Evolutionary conservation across 2,797 vertebrate species (phyloP).

Genomic region (Bradypus variegatus): DNA sequence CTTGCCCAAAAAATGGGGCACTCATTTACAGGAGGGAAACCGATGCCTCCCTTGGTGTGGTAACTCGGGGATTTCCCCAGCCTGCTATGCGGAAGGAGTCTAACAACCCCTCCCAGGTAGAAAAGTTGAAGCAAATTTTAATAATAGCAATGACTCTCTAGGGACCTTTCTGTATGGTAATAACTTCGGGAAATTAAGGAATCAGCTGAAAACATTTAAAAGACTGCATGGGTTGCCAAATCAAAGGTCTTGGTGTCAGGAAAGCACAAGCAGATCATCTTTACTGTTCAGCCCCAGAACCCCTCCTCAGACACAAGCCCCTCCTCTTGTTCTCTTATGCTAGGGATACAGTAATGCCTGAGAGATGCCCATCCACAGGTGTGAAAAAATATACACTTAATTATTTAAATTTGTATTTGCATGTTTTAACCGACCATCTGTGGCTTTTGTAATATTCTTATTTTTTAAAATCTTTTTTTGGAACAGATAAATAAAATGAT

Average conservation of each 20-base stretch:
- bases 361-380: neutral
- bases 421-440: neutral
- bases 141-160: neutral
- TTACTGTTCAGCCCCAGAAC: neutral
- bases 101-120: too few species aligned
- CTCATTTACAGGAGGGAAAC: neutral
- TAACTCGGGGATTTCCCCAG: neutral
- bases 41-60: neutral
- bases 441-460: too few species aligned
- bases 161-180: neutral
- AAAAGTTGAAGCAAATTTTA: neutral
- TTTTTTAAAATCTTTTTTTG: too few species aligned
- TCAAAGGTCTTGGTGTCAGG: neutral
- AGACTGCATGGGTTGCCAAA: neutral
- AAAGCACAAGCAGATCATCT: neutral
- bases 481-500: too few species aligned
- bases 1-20: neutral
- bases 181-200: neutral
- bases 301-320: neutral
- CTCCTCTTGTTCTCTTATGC: too few species aligned
- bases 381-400: neutral
- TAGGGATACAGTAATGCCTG: neutral
- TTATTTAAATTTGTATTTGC: neutral
- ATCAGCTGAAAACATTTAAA: neutral
- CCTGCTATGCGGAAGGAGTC: neutral